These are phyloP conservation scores for Sinodicranocentrus sp. DNA, from an alignment of 2,888 invertebrate species.

Conservation along the genomic window DNA sequence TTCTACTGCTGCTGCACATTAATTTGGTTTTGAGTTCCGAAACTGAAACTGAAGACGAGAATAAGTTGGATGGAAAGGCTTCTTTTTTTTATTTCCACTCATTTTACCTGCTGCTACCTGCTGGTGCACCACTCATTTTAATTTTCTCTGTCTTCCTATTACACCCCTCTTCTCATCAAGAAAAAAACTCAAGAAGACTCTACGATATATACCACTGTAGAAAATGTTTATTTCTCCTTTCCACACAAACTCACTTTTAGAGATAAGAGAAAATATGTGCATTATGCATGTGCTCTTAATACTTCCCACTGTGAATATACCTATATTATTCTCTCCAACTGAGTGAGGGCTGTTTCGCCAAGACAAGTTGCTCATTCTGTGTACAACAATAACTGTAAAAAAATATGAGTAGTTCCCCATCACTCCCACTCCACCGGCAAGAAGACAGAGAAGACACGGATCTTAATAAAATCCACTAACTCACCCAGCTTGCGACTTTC, in stretches of 20 bases:
- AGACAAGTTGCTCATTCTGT: background rate
- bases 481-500: conserved; percentile 13
- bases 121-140: background rate
- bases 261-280: background rate
- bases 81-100: conserved; percentile 22
- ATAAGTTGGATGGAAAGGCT: conserved; percentile 2
- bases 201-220: background rate
- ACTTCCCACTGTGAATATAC: background rate
- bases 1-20: conserved; percentile 30
- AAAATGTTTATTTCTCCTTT: conserved; percentile 7
- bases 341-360: too few species aligned
- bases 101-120: conserved; percentile 48
- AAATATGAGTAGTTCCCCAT: background rate
- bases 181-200: background rate
- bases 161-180: background rate
- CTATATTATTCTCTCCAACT: too few species aligned
- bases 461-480: conserved; percentile 15
- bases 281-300: conserved; percentile 8
- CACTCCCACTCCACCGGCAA: too few species aligned
- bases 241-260: conserved; percentile 2
- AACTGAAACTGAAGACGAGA: background rate
- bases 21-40: conserved; percentile 39
- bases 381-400: conserved; percentile 20
- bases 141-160: conserved; percentile 9
- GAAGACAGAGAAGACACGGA: background rate